phyloP scores from a whole-genome alignment of 1,140 invertebrate genomes.

The Cyphomyrmex costatus region DNA sequence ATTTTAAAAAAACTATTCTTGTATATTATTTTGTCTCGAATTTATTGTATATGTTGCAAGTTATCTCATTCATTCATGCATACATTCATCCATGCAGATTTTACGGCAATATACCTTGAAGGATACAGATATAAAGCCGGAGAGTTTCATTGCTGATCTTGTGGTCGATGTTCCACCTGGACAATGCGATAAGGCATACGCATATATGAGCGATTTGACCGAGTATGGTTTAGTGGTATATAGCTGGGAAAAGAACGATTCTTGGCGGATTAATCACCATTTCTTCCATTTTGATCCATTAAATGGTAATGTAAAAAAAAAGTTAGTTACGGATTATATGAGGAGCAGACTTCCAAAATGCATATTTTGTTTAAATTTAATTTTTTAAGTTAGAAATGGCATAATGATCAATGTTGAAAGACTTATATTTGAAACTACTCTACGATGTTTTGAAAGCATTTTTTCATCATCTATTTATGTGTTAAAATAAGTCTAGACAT shows the following conservation, averaged over 20 bases:
- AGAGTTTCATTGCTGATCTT: conserved; percentile 92
- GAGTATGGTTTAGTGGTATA: conserved; percentile 92
- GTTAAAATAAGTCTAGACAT: no score
- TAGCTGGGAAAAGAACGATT: conserved; percentile 90
- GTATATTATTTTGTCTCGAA: background rate
- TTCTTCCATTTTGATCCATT: conserved; percentile 94
- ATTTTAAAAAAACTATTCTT: conserved; percentile 4
- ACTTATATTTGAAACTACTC: no score
- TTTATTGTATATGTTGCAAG: background rate
- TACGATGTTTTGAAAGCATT: no score
- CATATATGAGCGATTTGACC: conserved; percentile 92
- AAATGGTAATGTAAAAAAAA: conserved; percentile 83
- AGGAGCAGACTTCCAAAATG: no score
- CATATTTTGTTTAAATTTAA: no score
- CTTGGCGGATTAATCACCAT: conserved; percentile 92
- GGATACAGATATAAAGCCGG: conserved; percentile 89
- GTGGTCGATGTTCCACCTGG: conserved; percentile 89
- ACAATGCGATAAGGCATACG: conserved; percentile 91
- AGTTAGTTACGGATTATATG: background rate
- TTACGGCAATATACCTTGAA: conserved; percentile 90
- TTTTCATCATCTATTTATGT: no score
- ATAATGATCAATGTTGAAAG: no score
- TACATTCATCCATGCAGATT: conserved; percentile 83
- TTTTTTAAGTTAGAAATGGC: no score
- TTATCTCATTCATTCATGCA: background rate